These are phyloP conservation scores for Noctilio leporinus DNA, from an alignment of 2,113 vertebrate genomes.

Conservation along the genomic window DNA sequence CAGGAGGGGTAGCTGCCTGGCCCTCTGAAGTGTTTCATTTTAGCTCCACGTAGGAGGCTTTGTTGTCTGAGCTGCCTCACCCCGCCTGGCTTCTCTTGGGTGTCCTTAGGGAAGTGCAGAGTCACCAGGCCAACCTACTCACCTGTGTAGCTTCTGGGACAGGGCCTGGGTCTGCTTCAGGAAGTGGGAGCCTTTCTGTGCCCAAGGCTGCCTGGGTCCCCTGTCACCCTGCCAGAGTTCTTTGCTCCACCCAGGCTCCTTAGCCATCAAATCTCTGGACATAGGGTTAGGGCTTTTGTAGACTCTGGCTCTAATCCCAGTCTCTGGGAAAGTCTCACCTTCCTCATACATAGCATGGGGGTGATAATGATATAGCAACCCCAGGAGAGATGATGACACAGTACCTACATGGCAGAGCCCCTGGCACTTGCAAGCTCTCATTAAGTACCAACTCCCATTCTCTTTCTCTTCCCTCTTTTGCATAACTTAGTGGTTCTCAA, in stretches of 20 bases:
- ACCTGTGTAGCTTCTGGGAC: not conserved
- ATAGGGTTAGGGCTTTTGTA: not conserved
- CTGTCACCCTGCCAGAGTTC: not conserved
- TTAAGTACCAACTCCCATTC: not conserved
- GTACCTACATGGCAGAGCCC: not conserved
- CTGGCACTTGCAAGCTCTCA: not conserved
- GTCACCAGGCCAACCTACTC: not conserved
- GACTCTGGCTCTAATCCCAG: not conserved
- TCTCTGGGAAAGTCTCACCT: not conserved
- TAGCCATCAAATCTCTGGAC: not conserved
- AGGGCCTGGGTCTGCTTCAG: not conserved
- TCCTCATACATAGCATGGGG: not conserved
- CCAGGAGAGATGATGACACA: not conserved
- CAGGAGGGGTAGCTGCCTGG: slow-evolving; percentile 67
- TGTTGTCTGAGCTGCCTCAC: slow-evolving; percentile 34
- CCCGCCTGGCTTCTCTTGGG: not conserved
- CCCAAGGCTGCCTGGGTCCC: slow-evolving; percentile 33
- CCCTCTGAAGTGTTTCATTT: slow-evolving; percentile 77
- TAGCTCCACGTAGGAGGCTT: slow-evolving; percentile 41
- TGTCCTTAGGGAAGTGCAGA: not conserved
- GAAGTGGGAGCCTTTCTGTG: slow-evolving; percentile 26
- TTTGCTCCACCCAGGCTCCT: not conserved
- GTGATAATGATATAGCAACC: not conserved
- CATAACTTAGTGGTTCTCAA: not conserved
- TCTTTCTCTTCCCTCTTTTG: not conserved